phyloP scores from a whole-genome alignment of 2,888 invertebrate genomes.

The Ephialtes manifestator region DNA sequence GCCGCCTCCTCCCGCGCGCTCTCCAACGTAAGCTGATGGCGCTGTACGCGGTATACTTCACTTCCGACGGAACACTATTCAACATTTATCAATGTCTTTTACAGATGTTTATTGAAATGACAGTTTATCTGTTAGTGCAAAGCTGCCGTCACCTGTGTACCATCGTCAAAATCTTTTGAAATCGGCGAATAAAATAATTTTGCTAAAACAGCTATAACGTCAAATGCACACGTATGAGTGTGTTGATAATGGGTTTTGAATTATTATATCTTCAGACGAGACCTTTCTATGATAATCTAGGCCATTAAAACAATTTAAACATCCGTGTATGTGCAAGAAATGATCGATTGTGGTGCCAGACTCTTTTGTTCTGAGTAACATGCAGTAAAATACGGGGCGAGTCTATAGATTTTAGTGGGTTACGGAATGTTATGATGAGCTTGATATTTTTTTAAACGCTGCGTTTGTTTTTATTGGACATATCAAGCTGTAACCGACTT shows the following conservation, averaged over 20 bases:
- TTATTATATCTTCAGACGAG: neutral
- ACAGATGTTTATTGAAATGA: too few species aligned
- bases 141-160: too few species aligned
- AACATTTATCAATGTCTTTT: too few species aligned
- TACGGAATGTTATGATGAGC: neutral
- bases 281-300: neutral
- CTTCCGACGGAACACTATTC: too few species aligned
- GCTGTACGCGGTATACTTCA: too few species aligned
- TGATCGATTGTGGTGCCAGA: neutral
- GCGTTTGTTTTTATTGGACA: too few species aligned
- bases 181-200: neutral
- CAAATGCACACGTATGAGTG: neutral
- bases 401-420: neutral
- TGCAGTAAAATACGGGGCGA: neutral
- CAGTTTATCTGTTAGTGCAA: too few species aligned
- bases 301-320: neutral
- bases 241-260: neutral
- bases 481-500: too few species aligned
- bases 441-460: too few species aligned
- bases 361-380: neutral
- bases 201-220: neutral
- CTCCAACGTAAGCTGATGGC: too few species aligned
- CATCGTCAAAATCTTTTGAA: too few species aligned
- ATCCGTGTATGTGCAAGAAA: neutral
- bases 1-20: too few species aligned